phyloP scores from a whole-genome alignment of 2,113 vertebrate species.

The Alaudala cheleensis region DNA sequence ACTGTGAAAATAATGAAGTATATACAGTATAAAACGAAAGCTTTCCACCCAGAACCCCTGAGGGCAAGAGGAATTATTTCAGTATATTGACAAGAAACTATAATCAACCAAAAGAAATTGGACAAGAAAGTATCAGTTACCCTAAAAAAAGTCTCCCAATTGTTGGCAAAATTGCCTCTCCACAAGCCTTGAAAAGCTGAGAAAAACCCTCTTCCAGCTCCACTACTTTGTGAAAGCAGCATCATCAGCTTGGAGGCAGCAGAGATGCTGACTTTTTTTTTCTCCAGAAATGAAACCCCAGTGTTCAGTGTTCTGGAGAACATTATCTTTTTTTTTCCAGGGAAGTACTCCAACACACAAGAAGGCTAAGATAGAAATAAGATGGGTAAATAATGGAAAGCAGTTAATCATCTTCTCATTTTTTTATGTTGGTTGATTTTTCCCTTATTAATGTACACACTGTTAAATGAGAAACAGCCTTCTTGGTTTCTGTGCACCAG shows the following conservation, averaged over 20 bases:
- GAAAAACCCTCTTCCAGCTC: background rate
- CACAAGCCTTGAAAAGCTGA: background rate
- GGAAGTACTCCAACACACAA: background rate
- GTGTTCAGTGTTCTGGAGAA: background rate
- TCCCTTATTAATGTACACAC: background rate
- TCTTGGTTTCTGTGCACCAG: background rate
- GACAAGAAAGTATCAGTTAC: background rate
- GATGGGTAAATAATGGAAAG: background rate
- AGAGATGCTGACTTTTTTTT: background rate
- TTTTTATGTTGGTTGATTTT: background rate
- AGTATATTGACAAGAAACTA: background rate
- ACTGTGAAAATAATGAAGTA: background rate
- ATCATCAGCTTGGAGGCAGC: background rate
- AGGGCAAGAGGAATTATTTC: background rate
- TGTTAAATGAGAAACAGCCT: background rate
- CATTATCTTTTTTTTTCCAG: background rate
- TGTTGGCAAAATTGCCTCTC: background rate
- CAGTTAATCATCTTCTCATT: background rate
- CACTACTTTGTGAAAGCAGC: background rate
- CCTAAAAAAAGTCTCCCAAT: background rate
- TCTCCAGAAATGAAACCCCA: constrained; percentile 26
- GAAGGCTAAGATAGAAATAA: background rate
- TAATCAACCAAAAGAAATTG: background rate
- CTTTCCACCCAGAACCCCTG: background rate
- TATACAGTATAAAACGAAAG: background rate